phyloP scores from a whole-genome alignment of 1,140 invertebrate species.

The Sinella curviseta region DNA sequence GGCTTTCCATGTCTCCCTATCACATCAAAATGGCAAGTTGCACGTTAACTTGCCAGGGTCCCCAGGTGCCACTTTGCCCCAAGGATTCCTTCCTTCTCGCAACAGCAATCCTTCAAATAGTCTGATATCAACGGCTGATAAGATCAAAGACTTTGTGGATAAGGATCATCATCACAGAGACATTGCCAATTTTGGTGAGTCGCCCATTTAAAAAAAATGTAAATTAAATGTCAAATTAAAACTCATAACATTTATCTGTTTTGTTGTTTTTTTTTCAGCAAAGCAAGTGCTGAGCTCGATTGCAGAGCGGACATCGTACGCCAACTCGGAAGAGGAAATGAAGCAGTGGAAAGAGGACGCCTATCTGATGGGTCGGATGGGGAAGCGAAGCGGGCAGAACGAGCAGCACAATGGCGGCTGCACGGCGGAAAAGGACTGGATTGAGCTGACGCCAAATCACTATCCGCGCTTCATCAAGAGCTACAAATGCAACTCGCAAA shows the following conservation, averaged over 20 bases:
- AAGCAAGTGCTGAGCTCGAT: not conserved
- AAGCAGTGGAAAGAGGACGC: not conserved
- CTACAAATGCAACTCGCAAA: not conserved
- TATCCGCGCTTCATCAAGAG: not conserved
- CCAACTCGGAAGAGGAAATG: not conserved
- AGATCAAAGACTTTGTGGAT: not conserved
- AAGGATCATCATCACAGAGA: not conserved
- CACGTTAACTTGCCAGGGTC: too few relatives aligned
- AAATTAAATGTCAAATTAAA: not conserved
- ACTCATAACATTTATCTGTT: not conserved
- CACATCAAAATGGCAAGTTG: too few relatives aligned
- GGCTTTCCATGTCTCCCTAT: too few relatives aligned
- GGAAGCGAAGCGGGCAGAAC: not conserved
- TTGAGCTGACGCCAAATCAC: not conserved
- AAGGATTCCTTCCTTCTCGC: not conserved
- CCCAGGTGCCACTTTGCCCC: too few relatives aligned
- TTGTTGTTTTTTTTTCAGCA: not conserved
- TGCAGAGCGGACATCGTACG: not conserved
- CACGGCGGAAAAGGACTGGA: not conserved
- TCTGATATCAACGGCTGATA: not conserved
- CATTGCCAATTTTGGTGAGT: not conserved
- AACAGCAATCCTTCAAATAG: not conserved
- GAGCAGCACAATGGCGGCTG: not conserved
- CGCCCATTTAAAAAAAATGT: not conserved
- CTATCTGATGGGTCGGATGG: not conserved